These are phyloP conservation scores for Musca vetustissima DNA, from an alignment of 1,140 invertebrate species.

Conservation along the genomic window DNA sequence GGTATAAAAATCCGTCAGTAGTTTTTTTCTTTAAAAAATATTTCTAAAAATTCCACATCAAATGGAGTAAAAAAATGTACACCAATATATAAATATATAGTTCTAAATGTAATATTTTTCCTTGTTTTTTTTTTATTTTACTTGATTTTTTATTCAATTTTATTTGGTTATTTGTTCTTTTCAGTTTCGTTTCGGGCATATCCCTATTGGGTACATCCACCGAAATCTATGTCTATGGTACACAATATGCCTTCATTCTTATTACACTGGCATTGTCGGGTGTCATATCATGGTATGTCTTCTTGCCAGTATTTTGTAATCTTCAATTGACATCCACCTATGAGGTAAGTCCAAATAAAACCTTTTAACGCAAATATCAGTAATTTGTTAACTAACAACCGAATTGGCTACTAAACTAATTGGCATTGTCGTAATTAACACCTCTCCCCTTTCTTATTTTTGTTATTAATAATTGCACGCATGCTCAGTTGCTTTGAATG, in stretches of 20 bases:
- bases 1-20: too few species aligned
- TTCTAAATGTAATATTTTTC: too few species aligned
- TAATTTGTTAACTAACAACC: background rate
- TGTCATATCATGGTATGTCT: conserved; percentile 70
- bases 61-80: too few species aligned
- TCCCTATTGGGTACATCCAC: conserved; percentile 78
- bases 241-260: conserved; percentile 70
- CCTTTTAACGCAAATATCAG: background rate
- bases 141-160: too few species aligned
- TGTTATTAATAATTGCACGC: background rate
- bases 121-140: too few species aligned
- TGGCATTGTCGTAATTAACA: background rate
- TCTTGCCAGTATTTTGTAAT: conserved; percentile 81
- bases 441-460: background rate
- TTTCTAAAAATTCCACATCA: too few species aligned
- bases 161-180: conserved; percentile 8
- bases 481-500: background rate
- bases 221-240: conserved; percentile 81
- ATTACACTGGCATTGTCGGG: conserved; percentile 68
- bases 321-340: conserved; percentile 81
- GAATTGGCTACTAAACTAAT: conserved; percentile 11
- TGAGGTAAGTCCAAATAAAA: conserved; percentile 71
- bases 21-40: too few species aligned
- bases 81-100: too few species aligned
- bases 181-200: conserved; percentile 73